Base-by-base conservation (phyloP, 2,113 vertebrate species). In the Emydura subglobosa region DNA sequence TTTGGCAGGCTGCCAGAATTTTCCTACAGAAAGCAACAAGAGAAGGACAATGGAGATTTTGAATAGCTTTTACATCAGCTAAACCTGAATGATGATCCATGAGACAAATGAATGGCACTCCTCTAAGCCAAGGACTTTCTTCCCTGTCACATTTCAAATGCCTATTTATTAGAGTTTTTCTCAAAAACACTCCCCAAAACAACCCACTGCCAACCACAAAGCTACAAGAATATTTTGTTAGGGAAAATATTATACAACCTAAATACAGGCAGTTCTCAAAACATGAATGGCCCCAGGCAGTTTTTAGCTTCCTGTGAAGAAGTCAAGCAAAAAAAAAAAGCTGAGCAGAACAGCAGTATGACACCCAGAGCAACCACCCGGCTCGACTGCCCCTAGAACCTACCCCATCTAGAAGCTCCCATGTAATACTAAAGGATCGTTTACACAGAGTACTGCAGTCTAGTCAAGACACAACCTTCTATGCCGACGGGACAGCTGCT, bases 61-160 rank as follows among this genome's bases (percentile, higher is more conserved):
- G 7, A 6, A 0, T 0, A 2, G 31, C 0, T 3, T 53, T 5
- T 0, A 13, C 8, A 4, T 3, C 0, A 79, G 14, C 24, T 10
- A 0, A 34, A 0, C 16, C 0, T 25, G 12, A 47, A 42, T 0
- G 6, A 3, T 0, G 17, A 10, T 22, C 39, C 13, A 1, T 39
- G 2, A 8, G 39, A 47, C 49, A 2, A 9, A 22, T n/a, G 22
- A 22, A 68, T 50, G 50, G 3, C 4, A 42, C 0, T 0, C 42
- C 72, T 76, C 31, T 3, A 16, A 11, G 0, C 34, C 54, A 1
- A 3, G 1, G 7, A 5, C 1, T 78, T 42, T 14, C n/a, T 16
- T 19, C 57, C 81, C 34, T 44, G 44, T 9, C 61, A 4, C 3
- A 54, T 5, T 1, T n/a, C 53, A 31, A n/a, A 53, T 3, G 1